phyloP scores from a whole-genome alignment of 2,888 invertebrate species.

The Gibbula magus region DNA sequence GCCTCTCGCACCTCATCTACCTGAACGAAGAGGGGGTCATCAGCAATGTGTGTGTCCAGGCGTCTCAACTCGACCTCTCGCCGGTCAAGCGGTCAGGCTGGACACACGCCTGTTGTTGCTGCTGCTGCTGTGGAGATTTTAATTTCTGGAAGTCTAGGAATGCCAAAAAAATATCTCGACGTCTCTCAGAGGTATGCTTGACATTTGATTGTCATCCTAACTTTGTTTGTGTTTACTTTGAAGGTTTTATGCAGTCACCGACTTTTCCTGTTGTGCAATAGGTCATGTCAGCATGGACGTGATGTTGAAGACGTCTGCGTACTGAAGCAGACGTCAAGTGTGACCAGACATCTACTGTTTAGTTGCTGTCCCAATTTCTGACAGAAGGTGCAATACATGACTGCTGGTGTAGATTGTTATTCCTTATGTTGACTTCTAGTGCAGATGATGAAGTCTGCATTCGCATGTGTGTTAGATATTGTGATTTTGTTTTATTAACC shows the following conservation, averaged over 20 bases:
- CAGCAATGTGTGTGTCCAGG: conserved; percentile 6
- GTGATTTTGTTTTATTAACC: too few relatives aligned
- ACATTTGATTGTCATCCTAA: conserved; percentile 3
- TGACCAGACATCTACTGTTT: too few relatives aligned
- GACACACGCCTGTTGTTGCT: conserved; percentile 16
- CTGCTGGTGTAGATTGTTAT: too few relatives aligned
- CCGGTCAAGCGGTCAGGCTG: conserved; percentile 3
- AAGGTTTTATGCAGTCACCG: not conserved
- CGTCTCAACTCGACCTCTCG: conserved; percentile 6
- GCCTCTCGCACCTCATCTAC: conserved; percentile 11
- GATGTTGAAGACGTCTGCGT: not conserved
- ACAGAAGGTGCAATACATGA: too few relatives aligned
- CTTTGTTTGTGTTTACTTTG: not conserved
- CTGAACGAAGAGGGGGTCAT: conserved; percentile 17
- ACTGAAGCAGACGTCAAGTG: too few relatives aligned
- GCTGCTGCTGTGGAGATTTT: conserved; percentile 9
- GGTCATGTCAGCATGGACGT: not conserved
- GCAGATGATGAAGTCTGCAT: too few relatives aligned
- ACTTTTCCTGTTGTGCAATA: not conserved
- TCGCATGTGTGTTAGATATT: too few relatives aligned
- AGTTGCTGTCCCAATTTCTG: too few relatives aligned
- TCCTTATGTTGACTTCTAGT: too few relatives aligned
- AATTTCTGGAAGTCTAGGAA: conserved; percentile 16
- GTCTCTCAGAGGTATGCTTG: conserved; percentile 12
- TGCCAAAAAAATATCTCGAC: not conserved